Percentiles rank a stretch among this genome's conserved stretches.
Conservation (phyloP, 2,888 invertebrate genomes). For the Acleris cristana region DNA sequence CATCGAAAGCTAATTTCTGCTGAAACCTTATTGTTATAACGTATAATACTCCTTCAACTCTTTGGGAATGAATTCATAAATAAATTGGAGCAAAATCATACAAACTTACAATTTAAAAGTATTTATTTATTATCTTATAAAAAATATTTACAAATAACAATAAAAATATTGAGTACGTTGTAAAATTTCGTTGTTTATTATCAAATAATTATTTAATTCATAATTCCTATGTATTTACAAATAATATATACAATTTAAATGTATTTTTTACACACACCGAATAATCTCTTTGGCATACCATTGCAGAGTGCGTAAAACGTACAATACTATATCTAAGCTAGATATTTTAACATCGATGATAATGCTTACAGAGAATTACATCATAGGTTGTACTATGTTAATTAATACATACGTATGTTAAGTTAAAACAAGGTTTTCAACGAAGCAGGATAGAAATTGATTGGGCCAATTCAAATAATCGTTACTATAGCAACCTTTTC, state of each 20-base stretch:
- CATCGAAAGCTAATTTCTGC: too few relatives aligned
- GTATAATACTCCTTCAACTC: too few relatives aligned
- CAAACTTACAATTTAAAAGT: constrained; percentile 18
- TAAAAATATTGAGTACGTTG: constrained; percentile 46
- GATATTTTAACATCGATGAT: constrained; percentile 23
- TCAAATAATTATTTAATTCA: constrained; percentile 14
- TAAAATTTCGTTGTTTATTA: constrained; percentile 51
- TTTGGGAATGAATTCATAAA: too few relatives aligned
- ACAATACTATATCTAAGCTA: constrained; percentile 40
- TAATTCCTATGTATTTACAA: constrained; percentile 21
- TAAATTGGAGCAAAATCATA: not conserved
- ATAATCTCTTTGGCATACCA: constrained; percentile 72
- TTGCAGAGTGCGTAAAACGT: constrained; percentile 55
- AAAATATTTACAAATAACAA: constrained; percentile 21
- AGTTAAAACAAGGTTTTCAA: too few relatives aligned
- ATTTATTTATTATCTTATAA: constrained; percentile 28
- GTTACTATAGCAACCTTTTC: too few relatives aligned
- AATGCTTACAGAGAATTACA: constrained; percentile 10
- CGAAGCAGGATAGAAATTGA: too few relatives aligned
- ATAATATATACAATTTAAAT: constrained; percentile 37
- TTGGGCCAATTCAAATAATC: too few relatives aligned
- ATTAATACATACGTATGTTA: too few relatives aligned
- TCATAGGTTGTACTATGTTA: constrained; percentile 1
- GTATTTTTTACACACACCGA: constrained; percentile 59
- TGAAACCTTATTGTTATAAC: too few relatives aligned